A percentile compares a stretch with the other conserved stretches of the same genome.
phyloP scores from a whole-genome alignment of 2,797 vertebrate species.

The Thalassophryne amazonica region DNA sequence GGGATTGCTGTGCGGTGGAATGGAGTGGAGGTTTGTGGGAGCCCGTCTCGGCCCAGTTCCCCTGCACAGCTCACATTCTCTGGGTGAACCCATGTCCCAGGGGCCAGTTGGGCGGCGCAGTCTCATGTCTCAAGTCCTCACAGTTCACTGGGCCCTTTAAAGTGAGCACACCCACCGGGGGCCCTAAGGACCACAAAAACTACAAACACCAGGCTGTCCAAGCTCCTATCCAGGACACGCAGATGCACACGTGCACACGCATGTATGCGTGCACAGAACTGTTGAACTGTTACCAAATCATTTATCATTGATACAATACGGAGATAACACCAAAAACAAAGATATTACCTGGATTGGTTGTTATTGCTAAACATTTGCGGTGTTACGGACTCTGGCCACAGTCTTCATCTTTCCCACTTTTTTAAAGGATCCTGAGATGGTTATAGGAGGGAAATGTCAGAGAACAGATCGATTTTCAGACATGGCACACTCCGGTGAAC shows the following conservation, averaged over 20 bases:
- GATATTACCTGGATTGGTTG: constrained; percentile 34
- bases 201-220: constrained; percentile 69
- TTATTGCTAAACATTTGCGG: too few relatives aligned
- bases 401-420: constrained; percentile 55
- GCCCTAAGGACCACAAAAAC: constrained; percentile 68
- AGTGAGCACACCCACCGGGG: constrained; percentile 72
- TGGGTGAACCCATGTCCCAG: constrained; percentile 71
- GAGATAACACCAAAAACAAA: constrained; percentile 56
- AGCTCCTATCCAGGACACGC: constrained; percentile 59
- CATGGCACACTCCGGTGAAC: constrained; percentile 80
- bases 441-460: constrained; percentile 65
- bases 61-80: constrained; percentile 70
- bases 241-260: constrained; percentile 50
- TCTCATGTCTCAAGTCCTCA: constrained; percentile 82
- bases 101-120: constrained; percentile 72
- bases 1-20: constrained; percentile 34
- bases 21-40: constrained; percentile 60
- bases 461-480: constrained; percentile 75
- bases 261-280: constrained; percentile 40
- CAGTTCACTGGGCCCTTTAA: constrained; percentile 84
- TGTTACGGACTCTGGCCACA: too few relatives aligned
- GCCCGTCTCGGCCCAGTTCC: constrained; percentile 68
- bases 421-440: constrained; percentile 47
- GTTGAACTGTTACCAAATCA: constrained; percentile 51
- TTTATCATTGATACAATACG: constrained; percentile 60